These are phyloP conservation scores for Falco biarmicus DNA, from an alignment of 2,797 vertebrate genomes.

Conservation along the genomic window DNA sequence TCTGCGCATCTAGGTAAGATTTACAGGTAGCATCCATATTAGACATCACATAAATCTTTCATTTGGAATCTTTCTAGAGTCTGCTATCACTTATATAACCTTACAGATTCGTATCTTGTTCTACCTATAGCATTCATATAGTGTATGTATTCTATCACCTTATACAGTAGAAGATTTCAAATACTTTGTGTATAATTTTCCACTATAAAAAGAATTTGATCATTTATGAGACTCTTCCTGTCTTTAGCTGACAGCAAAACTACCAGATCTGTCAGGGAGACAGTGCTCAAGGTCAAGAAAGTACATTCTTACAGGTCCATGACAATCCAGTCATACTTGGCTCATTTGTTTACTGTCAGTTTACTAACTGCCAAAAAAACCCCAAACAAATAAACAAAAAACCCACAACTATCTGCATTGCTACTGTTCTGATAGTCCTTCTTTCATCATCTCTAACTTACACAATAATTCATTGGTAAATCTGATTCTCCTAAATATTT, in stretches of 20 bases:
- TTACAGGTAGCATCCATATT: not conserved
- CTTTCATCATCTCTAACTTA: not conserved
- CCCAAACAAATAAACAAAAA: not conserved
- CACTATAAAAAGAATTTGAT: not conserved
- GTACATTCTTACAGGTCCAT: not conserved
- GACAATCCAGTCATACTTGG: not conserved
- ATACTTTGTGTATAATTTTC: not conserved
- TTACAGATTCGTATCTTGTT: not conserved
- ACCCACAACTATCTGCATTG: not conserved
- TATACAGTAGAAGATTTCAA: not conserved
- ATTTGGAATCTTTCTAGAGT: not conserved
- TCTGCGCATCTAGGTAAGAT: not conserved
- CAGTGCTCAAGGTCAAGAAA: not conserved
- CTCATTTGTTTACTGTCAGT: not conserved
- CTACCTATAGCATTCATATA: not conserved
- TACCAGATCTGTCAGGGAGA: not conserved
- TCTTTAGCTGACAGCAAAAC: not conserved
- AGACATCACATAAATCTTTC: not conserved
- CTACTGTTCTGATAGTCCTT: not conserved
- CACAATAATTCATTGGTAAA: not conserved
- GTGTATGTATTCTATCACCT: not conserved
- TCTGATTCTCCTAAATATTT: not conserved
- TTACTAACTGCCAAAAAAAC: not conserved
- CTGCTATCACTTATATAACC: not conserved
- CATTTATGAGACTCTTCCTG: not conserved